Conservation (phyloP, 2,888 invertebrate species). For the Cataglyphis altisquamis region DNA sequence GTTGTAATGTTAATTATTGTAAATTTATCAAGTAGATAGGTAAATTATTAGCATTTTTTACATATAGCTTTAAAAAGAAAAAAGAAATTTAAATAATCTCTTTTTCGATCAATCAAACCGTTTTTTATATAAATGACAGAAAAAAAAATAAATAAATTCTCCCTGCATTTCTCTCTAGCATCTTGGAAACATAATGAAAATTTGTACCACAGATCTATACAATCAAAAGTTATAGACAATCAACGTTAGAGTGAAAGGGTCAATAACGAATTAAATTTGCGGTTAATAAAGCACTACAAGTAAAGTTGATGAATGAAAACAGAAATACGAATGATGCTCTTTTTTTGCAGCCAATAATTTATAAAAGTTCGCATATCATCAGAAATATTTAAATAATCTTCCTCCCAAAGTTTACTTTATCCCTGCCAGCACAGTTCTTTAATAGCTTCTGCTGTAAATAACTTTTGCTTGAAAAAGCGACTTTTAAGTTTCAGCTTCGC, state of each 20-base stretch:
- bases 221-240: conserved; percentile 7
- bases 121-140: background rate
- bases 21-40: background rate
- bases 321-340: conserved; percentile 1
- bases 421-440: conserved; percentile 23
- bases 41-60: background rate
- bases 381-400: conserved; percentile 36
- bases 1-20: background rate
- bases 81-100: background rate
- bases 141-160: background rate
- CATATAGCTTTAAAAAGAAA: background rate
- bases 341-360: conserved; percentile 28
- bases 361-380: conserved; percentile 31
- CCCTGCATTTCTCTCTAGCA: background rate
- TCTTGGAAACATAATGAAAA: background rate
- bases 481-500: conserved; percentile 24
- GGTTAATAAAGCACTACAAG: conserved; percentile 12
- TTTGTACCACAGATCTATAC: background rate
- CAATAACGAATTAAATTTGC: conserved; percentile 21
- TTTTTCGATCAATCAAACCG: background rate
- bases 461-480: conserved; percentile 27
- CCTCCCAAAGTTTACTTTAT: conserved; percentile 34
- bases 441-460: conserved; percentile 48
- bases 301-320: conserved; percentile 23
- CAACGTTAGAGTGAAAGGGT: background rate